phyloP scores from a whole-genome alignment of 2,113 vertebrate genomes.

The Eleginops maclovinus region DNA sequence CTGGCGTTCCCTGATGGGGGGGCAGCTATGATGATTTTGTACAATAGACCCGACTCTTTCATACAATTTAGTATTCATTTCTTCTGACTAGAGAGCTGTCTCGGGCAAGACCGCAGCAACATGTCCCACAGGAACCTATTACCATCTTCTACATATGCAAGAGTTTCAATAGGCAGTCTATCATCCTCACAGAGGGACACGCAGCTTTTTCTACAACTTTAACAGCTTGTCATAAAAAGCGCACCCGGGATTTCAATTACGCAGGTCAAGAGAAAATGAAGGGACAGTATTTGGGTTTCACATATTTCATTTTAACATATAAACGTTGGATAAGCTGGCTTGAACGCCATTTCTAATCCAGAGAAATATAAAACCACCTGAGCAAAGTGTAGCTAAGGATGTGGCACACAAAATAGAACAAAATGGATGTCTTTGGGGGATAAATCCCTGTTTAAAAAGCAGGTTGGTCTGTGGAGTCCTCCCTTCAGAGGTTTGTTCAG shows the following conservation, averaged over 20 bases:
- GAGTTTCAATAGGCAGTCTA: constrained; percentile 72
- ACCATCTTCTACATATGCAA: constrained; percentile 77
- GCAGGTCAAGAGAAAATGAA: constrained; percentile 60
- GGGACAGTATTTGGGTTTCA: constrained; percentile 60
- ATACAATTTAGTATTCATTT: constrained; percentile 61
- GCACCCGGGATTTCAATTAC: constrained; percentile 66
- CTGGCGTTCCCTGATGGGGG: constrained; percentile 16
- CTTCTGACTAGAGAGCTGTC: constrained; percentile 44
- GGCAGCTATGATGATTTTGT: constrained; percentile 21
- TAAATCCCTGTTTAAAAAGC: constrained; percentile 35
- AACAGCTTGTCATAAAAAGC: constrained; percentile 70
- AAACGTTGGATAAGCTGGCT: constrained; percentile 26
- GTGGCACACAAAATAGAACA: not conserved
- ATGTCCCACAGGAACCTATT: constrained; percentile 79
- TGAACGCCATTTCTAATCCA: constrained; percentile 25
- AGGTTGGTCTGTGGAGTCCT: constrained; percentile 40
- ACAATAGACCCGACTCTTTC: constrained; percentile 54
- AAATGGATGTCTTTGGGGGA: not conserved
- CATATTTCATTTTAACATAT: constrained; percentile 39
- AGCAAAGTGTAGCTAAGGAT: not conserved
- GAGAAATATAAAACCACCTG: constrained; percentile 16
- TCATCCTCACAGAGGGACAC: constrained; percentile 74
- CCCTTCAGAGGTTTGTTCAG: constrained; percentile 49
- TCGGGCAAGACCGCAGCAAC: constrained; percentile 52
- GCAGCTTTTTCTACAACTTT: constrained; percentile 61